Evolutionary conservation across 2,113 vertebrate genomes (phyloP).

Genomic region (Taxidea taxus): DNA sequence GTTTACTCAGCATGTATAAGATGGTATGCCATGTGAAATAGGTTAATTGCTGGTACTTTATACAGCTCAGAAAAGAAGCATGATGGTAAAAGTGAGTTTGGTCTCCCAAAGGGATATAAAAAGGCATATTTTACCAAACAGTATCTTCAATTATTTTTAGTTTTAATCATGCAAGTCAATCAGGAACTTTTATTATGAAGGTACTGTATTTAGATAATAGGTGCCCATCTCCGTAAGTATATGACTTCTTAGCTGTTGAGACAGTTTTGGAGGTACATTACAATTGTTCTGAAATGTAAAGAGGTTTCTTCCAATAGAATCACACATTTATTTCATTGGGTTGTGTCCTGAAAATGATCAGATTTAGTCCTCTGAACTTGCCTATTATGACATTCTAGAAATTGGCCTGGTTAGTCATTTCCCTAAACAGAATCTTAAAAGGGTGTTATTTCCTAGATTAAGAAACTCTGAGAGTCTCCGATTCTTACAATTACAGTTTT

Average conservation of each 20-base stretch:
- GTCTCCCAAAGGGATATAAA: not conserved
- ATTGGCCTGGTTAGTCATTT: not conserved
- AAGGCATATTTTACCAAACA: not conserved
- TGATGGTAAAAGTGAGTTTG: not conserved
- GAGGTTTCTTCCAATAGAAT: not conserved
- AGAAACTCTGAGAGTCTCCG: not conserved
- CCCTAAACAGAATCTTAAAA: not conserved
- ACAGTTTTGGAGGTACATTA: not conserved
- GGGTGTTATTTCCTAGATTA: not conserved
- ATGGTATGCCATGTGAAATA: not conserved
- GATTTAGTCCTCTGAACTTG: not conserved
- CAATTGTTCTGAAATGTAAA: not conserved
- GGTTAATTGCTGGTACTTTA: not conserved
- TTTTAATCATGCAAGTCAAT: slow-evolving; percentile 20
- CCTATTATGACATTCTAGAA: not conserved
- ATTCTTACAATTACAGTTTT: not conserved
- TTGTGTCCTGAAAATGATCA: not conserved
- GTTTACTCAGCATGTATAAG: not conserved
- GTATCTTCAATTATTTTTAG: not conserved
- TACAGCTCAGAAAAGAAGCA: not conserved
- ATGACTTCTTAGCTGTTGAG: not conserved
- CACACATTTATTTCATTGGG: not conserved
- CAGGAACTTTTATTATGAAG: not conserved
- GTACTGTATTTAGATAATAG: not conserved
- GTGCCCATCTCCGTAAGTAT: not conserved